Evolutionary conservation across 1,140 invertebrate genomes (phyloP).

Genomic region (Phocides pigmalion): DNA sequence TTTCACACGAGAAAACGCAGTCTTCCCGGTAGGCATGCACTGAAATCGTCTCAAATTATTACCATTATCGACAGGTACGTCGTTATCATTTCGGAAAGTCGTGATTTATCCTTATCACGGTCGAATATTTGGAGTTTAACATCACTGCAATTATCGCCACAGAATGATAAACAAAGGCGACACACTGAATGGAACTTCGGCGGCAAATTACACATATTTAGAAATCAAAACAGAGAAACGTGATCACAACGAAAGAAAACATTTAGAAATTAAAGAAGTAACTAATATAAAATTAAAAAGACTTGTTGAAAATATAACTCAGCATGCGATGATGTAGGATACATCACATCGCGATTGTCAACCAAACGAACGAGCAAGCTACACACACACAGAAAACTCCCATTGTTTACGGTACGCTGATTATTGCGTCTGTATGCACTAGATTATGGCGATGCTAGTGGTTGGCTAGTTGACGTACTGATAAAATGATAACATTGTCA

Average conservation of each 20-base stretch:
- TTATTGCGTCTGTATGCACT: constrained; percentile 62
- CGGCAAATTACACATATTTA: constrained; percentile 88
- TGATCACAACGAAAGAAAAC: constrained; percentile 79
- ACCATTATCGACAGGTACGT: constrained; percentile 82
- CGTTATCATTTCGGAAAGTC: constrained; percentile 83
- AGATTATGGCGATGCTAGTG: constrained; percentile 65
- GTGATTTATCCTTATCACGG: constrained; percentile 84
- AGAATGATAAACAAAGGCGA: constrained; percentile 86
- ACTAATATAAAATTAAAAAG: constrained; percentile 80
- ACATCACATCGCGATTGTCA: constrained; percentile 84
- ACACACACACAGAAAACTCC: constrained; percentile 73
- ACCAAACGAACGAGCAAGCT: constrained; percentile 82
- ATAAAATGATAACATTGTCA: constrained; percentile 80
- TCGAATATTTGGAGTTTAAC: constrained; percentile 85
- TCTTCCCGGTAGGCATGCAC: constrained; percentile 47
- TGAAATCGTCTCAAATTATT: constrained; percentile 64
- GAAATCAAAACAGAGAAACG: constrained; percentile 79
- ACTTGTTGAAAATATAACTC: constrained; percentile 81
- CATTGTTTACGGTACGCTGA: constrained; percentile 79
- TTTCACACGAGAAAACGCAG: constrained; percentile 82
- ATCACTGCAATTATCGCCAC: constrained; percentile 85
- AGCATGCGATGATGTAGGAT: constrained; percentile 82
- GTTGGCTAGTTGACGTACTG: constrained; percentile 64
- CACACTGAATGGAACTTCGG: constrained; percentile 87
- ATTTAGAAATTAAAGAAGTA: constrained; percentile 81